phyloP scores from a whole-genome alignment of 1,140 invertebrate species.

The Cataglyphis hispanica region DNA sequence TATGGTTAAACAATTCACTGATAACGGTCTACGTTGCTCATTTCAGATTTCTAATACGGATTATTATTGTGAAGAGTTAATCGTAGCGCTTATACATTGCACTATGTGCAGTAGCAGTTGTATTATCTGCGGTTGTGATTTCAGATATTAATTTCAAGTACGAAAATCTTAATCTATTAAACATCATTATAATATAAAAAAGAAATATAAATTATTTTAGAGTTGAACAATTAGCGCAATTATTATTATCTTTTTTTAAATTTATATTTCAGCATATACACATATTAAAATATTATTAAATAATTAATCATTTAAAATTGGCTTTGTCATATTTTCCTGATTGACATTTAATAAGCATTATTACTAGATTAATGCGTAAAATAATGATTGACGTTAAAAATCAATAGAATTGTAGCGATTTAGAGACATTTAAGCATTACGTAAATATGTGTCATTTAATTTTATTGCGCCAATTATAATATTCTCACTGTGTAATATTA shows the following conservation, averaged over 20 bases:
- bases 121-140: conserved; percentile 7
- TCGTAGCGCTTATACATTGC: conserved; percentile 5
- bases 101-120: not conserved
- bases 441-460: conserved; percentile 26
- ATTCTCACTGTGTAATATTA: conserved; percentile 11
- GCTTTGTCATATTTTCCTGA: not conserved
- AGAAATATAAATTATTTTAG: not conserved
- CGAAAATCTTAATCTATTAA: conserved; percentile 19
- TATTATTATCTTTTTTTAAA: not conserved
- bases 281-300: not conserved
- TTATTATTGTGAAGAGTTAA: conserved; percentile 70
- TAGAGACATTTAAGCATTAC: conserved; percentile 6
- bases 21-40: conserved; percentile 31
- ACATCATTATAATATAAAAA: not conserved
- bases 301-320: not conserved
- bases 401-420: not conserved
- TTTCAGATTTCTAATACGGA: conserved; percentile 59
- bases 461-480: conserved; percentile 27
- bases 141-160: not conserved
- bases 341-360: conserved; percentile 7
- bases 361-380: not conserved
- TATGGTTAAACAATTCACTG: conserved; percentile 68
- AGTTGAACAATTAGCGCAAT: not conserved
- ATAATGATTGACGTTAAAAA: not conserved
- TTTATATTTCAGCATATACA: not conserved